phyloP scores from a whole-genome alignment of 2,888 invertebrate species.

The Drosophila merina region DNA sequence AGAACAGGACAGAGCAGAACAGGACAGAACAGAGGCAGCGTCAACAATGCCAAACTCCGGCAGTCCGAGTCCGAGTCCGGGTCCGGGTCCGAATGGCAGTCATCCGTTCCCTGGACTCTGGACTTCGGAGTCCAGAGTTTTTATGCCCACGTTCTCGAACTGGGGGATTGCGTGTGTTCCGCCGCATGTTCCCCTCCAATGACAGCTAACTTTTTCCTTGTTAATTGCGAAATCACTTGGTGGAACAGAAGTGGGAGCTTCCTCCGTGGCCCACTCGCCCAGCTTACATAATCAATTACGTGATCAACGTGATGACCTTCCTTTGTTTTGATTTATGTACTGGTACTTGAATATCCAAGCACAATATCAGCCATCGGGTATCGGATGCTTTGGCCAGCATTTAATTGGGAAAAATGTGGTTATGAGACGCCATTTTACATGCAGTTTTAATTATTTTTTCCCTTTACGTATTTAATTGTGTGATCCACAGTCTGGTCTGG shows the following conservation, averaged over 20 bases:
- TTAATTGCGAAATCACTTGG: conserved; percentile 79
- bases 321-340: conserved; percentile 45
- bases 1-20: conserved; percentile 14
- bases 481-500: conserved; percentile 21
- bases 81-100: conserved; percentile 34
- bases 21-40: conserved; percentile 5
- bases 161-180: conserved; percentile 31
- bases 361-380: background rate
- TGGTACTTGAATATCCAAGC: conserved; percentile 30
- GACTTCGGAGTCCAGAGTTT: conserved; percentile 23
- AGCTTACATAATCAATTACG: conserved; percentile 73
- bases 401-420: background rate
- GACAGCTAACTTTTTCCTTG: conserved; percentile 54
- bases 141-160: conserved; percentile 46
- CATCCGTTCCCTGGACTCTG: conserved; percentile 10
- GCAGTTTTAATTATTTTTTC: background rate
- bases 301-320: conserved; percentile 56
- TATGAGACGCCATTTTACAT: too few species aligned
- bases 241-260: conserved; percentile 39
- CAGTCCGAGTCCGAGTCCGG: conserved; percentile 31
- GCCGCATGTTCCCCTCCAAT: conserved; percentile 5
- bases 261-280: conserved; percentile 36
- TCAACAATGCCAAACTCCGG: conserved; percentile 41
- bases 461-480: conserved; percentile 20
- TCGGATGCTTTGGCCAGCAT: background rate